These are phyloP conservation scores for Drosophila recens DNA, from an alignment of 2,888 invertebrate genomes.

Conservation along the genomic window DNA sequence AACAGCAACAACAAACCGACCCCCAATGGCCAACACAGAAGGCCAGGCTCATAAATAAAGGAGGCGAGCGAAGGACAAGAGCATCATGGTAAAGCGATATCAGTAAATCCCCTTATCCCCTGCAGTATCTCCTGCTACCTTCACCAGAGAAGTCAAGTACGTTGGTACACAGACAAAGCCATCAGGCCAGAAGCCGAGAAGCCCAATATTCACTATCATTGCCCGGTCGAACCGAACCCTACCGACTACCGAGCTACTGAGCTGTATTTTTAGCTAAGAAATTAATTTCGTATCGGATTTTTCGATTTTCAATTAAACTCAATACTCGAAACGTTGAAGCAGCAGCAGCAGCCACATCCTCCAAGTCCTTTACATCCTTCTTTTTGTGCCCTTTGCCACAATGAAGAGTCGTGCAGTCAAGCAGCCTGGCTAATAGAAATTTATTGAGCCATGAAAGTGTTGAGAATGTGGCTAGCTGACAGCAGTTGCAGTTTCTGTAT, in stretches of 20 bases:
- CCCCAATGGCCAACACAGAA: constrained; percentile 37
- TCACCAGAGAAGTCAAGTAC: constrained; percentile 48
- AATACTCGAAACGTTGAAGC: constrained; percentile 55
- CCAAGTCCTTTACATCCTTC: constrained; percentile 10
- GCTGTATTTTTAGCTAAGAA: constrained; percentile 77
- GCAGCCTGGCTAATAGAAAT: constrained; percentile 69
- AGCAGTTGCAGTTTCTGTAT: constrained; percentile 2
- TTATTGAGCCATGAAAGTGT: constrained; percentile 80
- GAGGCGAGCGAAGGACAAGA: constrained; percentile 59
- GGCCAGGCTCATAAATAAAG: constrained; percentile 75
- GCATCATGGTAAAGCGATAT: constrained; percentile 59
- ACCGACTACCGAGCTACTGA: constrained; percentile 38
- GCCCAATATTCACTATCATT: constrained; percentile 25
- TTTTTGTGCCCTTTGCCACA: constrained; percentile 8
- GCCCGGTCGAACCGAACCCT: constrained; percentile 39
- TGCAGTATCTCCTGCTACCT: not conserved
- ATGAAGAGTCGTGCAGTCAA: constrained; percentile 31
- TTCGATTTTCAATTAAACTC: constrained; percentile 83
- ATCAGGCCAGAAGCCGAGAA: constrained; percentile 32
- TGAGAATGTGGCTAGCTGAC: constrained; percentile 63
- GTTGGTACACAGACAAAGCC: constrained; percentile 39
- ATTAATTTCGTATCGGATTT: constrained; percentile 82
- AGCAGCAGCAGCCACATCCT: constrained; percentile 11
- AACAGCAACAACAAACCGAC: not conserved
- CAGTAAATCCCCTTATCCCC: constrained; percentile 16